Evolutionary conservation across 1,140 invertebrate genomes (phyloP), one percentile per base, ranked within the genome.

Genomic region (Lutraria rhynchaena): DNA sequence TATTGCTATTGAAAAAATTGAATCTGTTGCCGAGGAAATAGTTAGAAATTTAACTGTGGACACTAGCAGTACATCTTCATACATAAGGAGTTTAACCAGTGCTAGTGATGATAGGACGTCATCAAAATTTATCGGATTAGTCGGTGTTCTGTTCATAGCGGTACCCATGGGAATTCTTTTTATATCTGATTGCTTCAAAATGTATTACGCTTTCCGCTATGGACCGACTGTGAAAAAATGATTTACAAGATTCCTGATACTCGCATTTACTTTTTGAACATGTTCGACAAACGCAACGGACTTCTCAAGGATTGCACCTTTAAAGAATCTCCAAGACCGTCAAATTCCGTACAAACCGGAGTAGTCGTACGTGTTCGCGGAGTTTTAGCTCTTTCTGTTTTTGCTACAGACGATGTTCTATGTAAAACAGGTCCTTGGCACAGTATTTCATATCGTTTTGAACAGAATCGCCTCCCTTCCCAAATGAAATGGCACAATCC

Each of bases 31-130:
- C 3, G 31, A 53, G 53, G 70, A 73, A 41, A 33, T 73, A n/a
- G 70, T 57, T 22, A 73, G 57, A 49, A 58, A 73, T 11, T 49
- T 73, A 31, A 73, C 70, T 46, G 31, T 73, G 13, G 70, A 73
- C 17, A 17, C 31, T 33, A 73, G 57, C 55, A 24, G 19, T 9
- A 73, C 70, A 31, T 73, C 70, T 5, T 73, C 49, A 19, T 35
- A 57, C 27, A 73, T 57, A 7, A 46, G 70, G 9, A 3, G 17
- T 24, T 31, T 57, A 35, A 73, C 70, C 5, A 73, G 70, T 33
- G 70, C 70, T 3, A 2, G 44, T 1, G 70, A 73, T 51, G 22
- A 33, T 31, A n/a, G 70, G 9, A 2, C 17, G 9, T 73, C 70
- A 31, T 3, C 70, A 1, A 33, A 27, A n/a, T 55, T 15, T 73